phyloP scores from a whole-genome alignment of 2,113 vertebrate species.

The Pseudorectes ferrugineus region DNA sequence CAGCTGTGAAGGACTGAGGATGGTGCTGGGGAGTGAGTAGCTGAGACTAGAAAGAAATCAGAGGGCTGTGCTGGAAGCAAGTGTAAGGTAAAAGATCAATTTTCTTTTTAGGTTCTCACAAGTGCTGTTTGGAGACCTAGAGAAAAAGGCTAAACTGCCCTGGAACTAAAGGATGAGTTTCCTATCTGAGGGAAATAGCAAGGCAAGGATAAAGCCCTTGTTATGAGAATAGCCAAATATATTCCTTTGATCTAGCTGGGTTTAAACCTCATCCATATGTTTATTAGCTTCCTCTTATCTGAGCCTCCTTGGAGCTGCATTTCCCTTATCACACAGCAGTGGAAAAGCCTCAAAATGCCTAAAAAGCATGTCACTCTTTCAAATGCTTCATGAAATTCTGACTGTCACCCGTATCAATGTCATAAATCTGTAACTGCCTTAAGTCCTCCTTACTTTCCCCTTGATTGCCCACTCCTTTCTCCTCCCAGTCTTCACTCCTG shows the following conservation, averaged over 20 bases:
- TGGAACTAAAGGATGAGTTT: not conserved
- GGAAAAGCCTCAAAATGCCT: not conserved
- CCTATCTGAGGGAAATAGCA: not conserved
- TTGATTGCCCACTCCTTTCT: not conserved
- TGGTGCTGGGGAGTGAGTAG: not conserved
- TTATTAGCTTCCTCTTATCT: slow-evolving; percentile 30
- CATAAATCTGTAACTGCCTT: not conserved
- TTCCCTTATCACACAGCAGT: not conserved
- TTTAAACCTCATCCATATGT: slow-evolving; percentile 36
- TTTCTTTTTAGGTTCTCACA: not conserved
- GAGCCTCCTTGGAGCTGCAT: not conserved
- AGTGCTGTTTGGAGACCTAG: not conserved
- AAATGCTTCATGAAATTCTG: not conserved
- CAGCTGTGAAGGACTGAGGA: not conserved
- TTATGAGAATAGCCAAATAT: not conserved
- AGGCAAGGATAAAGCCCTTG: not conserved
- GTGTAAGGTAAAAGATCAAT: not conserved
- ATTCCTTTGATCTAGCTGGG: slow-evolving; percentile 25
- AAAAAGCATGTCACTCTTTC: not conserved
- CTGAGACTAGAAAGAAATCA: not conserved
- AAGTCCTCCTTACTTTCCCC: not conserved
- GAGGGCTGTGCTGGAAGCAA: not conserved
- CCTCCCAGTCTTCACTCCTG: not conserved
- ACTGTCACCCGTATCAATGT: not conserved
- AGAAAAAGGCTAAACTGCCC: not conserved